Evolutionary conservation across 2,888 invertebrate genomes (phyloP), one percentile per base, ranked within the genome.

Genomic region (Germaria angustata): DNA sequence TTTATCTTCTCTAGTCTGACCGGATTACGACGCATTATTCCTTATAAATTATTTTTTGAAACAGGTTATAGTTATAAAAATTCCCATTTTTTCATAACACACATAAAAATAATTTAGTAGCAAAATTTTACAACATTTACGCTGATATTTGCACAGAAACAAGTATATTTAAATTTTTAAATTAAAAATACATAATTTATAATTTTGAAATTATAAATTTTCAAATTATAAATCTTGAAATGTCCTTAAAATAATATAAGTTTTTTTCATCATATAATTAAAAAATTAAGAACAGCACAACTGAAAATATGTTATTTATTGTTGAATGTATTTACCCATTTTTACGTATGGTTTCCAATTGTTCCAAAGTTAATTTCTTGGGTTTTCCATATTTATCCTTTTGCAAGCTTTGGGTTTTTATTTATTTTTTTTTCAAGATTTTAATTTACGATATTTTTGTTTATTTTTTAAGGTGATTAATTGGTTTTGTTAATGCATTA

Each of bases 371-470:
- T 93, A 95, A 94, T 93, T 94, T 94, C 94, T 95, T 95, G 92
- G 95, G 94, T 92, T 95, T 95, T 92, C 95, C 95, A 92, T 94
- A 94, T 92, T 96, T 95, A 94, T 95, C 95, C 95, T 96, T 95
- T 93, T 96, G 95, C 94, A 93, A 95, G 95, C 94, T 96, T 96
- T 93, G 94, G 85, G 82, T 86, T 86, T 86, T 85, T 85, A 75
- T 49, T 55, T n/a, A n/a, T 79, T 68, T 1, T 55, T 55, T 55
- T 65, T 68, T 79, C 39, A 24, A 44, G 17, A 34, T 55, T 69
- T 61, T 15, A 15, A 53, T 69, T 77, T 61, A 17, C 11, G 34
- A 46, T 77, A 61, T 24, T 63, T 72, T 73, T 78, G 49, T 53
- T 41, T 44, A 34, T 51, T 68, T 80, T 63, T 65, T 53, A 39